Conservation (phyloP, 2,113 vertebrate species). For the Hypanus sabinus region DNA sequence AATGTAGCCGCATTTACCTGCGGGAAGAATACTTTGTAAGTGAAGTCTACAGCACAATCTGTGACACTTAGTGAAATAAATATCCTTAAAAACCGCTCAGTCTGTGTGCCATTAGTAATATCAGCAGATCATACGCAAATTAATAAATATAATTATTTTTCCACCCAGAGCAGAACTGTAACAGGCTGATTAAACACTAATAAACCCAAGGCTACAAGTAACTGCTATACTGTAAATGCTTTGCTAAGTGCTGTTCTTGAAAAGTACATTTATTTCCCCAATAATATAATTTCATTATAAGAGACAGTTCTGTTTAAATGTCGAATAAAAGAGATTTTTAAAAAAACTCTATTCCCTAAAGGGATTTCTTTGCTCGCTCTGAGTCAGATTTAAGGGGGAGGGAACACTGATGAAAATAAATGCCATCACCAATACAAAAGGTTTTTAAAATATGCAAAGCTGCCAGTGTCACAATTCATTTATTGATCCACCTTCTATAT, state of each 20-base stretch:
- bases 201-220: neutral
- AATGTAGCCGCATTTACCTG: neutral
- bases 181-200: neutral
- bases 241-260: neutral
- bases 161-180: neutral
- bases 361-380: neutral
- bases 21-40: neutral
- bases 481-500: slow-evolving; percentile 9
- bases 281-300: neutral
- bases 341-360: slow-evolving; percentile 6
- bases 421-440: slow-evolving; percentile 17
- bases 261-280: slow-evolving; percentile 17
- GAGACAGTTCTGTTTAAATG: neutral
- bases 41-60: neutral
- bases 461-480: slow-evolving; percentile 16
- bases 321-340: neutral
- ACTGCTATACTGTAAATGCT: neutral
- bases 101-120: slow-evolving; percentile 21
- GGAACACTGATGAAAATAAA: neutral
- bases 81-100: neutral
- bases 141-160: slow-evolving; percentile 23
- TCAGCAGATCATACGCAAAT: neutral
- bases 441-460: slow-evolving; percentile 27
- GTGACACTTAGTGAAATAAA: neutral
- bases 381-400: neutral